Evolutionary conservation across 2,888 invertebrate genomes (phyloP).

Genomic region (Euspilapteryx auroguttella): DNA sequence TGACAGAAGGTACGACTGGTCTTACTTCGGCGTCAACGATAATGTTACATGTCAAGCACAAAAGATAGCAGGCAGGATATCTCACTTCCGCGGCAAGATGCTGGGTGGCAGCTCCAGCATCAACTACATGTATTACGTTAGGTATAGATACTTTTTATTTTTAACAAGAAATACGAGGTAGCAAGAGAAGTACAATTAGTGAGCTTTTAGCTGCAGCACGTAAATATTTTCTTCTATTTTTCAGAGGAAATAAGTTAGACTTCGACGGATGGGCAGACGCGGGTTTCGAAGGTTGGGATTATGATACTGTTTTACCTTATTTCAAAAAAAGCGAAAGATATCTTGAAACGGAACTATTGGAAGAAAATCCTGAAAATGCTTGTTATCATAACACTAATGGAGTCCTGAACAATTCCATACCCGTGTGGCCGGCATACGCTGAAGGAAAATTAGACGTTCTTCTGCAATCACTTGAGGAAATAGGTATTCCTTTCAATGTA

Average conservation of each 20-base stretch:
- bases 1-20: too few species aligned
- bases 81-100: slow-evolving; percentile 64
- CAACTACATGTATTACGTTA: slow-evolving; percentile 62
- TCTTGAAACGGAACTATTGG: neutral
- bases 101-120: slow-evolving; percentile 62
- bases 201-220: neutral
- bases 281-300: slow-evolving; percentile 61
- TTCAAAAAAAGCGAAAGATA: slow-evolving; percentile 49
- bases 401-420: neutral
- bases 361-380: too few species aligned
- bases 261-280: slow-evolving; percentile 56
- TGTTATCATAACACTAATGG: neutral
- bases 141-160: too few species aligned
- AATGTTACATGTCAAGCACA: too few species aligned
- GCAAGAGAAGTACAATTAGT: too few species aligned
- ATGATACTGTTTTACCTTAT: slow-evolving; percentile 49
- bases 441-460: neutral
- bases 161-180: too few species aligned
- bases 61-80: too few species aligned
- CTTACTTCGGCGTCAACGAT: too few species aligned
- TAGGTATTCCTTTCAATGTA: neutral
- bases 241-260: slow-evolving; percentile 48
- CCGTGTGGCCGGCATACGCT: neutral
- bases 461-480: neutral
- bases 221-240: slow-evolving; percentile 1